Evolutionary conservation across 2,113 vertebrate species (phyloP).

Genomic region (Otis tarda): DNA sequence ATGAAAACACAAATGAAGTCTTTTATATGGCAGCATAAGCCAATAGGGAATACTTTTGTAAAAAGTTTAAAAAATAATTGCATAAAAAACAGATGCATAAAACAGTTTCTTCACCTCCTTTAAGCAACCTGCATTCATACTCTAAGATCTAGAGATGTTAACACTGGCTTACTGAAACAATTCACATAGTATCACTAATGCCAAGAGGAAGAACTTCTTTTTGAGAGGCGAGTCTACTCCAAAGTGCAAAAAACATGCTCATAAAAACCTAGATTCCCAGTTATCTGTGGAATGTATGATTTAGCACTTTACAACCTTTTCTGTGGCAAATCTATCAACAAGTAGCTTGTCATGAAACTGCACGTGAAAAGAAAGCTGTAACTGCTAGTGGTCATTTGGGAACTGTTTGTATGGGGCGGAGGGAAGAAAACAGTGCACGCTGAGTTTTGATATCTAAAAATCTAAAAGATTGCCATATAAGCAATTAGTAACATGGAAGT

Average conservation of each 20-base stretch:
- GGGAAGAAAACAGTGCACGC: too few relatives aligned
- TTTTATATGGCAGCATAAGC: not conserved
- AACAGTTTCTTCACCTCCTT: not conserved
- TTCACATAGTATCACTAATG: not conserved
- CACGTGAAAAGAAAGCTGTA: fast-evolving
- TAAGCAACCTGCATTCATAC: not conserved
- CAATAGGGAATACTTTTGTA: not conserved
- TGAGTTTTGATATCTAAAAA: not conserved
- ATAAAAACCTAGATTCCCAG: not conserved
- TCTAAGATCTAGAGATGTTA: not conserved
- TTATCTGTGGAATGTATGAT: not conserved
- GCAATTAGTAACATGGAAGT: not conserved
- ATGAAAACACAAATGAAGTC: not conserved
- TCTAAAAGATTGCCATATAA: not conserved
- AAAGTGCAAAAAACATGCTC: not conserved
- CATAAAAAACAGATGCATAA: not conserved
- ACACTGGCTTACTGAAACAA: not conserved
- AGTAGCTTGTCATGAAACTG: not conserved
- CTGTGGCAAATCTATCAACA: not conserved
- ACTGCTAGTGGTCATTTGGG: not conserved
- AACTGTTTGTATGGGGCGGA: not conserved
- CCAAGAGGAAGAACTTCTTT: not conserved
- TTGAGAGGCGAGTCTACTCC: not conserved
- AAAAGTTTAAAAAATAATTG: not conserved
- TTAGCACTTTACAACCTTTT: not conserved